phyloP scores from a whole-genome alignment of 2,797 vertebrate genomes.

The Notamacropus eugenii region DNA sequence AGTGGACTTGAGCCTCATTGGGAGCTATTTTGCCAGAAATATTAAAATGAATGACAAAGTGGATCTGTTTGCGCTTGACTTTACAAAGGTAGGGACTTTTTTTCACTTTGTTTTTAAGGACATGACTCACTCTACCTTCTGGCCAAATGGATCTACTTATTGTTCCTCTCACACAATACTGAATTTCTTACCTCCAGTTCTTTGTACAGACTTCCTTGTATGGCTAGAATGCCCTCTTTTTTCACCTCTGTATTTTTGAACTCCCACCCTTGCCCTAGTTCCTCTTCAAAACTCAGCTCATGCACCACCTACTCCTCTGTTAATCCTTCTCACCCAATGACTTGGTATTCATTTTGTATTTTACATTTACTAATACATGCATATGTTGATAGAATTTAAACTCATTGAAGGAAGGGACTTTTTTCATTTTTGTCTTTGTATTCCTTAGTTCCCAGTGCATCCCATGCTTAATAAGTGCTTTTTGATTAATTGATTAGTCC shows the following conservation, averaged over 20 bases:
- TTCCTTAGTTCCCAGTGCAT: not conserved
- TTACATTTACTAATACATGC: not conserved
- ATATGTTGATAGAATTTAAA: not conserved
- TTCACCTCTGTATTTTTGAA: not conserved
- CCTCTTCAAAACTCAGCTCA: not conserved
- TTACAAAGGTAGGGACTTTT: not conserved
- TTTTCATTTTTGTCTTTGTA: not conserved
- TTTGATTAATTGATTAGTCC: not conserved
- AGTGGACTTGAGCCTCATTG: not conserved
- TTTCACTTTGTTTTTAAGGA: not conserved
- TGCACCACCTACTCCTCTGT: not conserved
- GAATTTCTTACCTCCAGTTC: not conserved
- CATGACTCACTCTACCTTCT: not conserved
- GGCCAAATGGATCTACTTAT: not conserved
- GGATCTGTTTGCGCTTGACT: not conserved
- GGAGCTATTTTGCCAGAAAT: constrained; percentile 38
- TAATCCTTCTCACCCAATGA: not conserved
- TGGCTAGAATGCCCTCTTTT: not conserved
- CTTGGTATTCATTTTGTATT: not conserved
- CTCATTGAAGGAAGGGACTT: not conserved
- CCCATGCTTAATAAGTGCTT: not conserved
- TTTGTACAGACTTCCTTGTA: not conserved
- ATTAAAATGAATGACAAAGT: not conserved
- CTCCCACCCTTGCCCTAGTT: not conserved
- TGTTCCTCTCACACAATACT: not conserved